Evolutionary conservation across 2,888 invertebrate genomes (phyloP), one percentile per base, ranked within the genome.

Genomic region (Eristalis pertinax): DNA sequence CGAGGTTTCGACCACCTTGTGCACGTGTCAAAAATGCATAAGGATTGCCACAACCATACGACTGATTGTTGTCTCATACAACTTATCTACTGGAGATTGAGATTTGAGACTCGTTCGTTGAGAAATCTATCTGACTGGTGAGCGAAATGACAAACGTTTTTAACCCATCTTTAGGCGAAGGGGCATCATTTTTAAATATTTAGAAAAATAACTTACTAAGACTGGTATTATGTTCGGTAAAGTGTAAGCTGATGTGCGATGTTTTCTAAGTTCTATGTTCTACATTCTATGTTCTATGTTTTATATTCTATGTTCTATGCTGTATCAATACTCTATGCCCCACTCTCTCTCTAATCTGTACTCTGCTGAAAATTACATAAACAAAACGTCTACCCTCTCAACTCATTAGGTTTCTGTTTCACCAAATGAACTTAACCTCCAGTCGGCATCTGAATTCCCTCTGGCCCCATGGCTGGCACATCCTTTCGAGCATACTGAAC

Each of bases 401-500:
- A n/a, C 43, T 19, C 43, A 43, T 43, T n/a, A 43, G 13, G 38
- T 13, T 38, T 11, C n/a, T n/a, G 19, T 8, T 8, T 19, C 50
- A n/a, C 8, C n/a, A 8, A n/a, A 19, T 13, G 38, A 38, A 38
- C 38, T 35, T 35, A 35, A 11, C 35, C 35, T 11, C 38, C 19
- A 1, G 5, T 5, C n/a, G 5, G 15, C 43, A 43, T 43, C 43
- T 43, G 19, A 50, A 50, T 50, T 50, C 19, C 50, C 50, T 19
- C 8, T 19, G 50, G 50, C 50, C 15, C 50, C n/a, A n/a, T 50
- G 19, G n/a, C 1, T 13, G 15, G 15, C 50, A 50, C 35, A 62
- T 60, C 60, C 60, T 38, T 84, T 60, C 67, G 80, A 84, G 64
- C 38, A 24, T 7, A 62, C 22, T 22, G 11, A 58, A 62, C 70